Evolutionary conservation across 2,113 vertebrate species (phyloP).

Genomic region (Heterocephalus glaber): DNA sequence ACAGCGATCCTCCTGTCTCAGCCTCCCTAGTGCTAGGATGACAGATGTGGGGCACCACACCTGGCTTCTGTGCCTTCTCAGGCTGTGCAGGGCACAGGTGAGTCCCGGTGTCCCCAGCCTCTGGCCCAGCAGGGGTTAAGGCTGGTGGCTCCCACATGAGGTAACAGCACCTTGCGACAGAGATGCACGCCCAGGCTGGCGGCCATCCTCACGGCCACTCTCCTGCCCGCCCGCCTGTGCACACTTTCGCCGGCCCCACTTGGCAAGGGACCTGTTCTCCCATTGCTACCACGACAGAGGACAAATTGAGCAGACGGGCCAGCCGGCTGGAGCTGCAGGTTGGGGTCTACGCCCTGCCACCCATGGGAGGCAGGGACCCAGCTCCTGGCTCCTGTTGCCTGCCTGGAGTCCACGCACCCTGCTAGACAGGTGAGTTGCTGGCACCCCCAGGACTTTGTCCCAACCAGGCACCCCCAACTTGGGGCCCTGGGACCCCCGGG

Average conservation of each 20-base stretch:
- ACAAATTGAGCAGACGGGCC: not conserved
- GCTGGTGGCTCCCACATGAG: constrained; percentile 64
- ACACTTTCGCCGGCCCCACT: not conserved
- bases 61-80: not conserved
- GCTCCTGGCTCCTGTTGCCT: not conserved
- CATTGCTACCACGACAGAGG: not conserved
- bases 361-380: not conserved
- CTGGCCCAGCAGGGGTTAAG: constrained; percentile 74
- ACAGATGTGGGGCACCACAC: not conserved
- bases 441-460: rapidly evolving
- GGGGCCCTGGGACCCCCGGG: not conserved
- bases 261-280: not conserved
- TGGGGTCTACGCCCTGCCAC: not conserved
- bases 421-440: constrained; percentile 38
- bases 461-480: rapidly evolving
- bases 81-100: not conserved
- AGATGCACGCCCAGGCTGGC: constrained; percentile 32
- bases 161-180: constrained; percentile 64
- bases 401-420: not conserved
- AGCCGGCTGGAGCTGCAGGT: not conserved
- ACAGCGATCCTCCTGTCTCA: not conserved
- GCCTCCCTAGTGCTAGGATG: not conserved
- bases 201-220: not conserved
- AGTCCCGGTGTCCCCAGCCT: not conserved
- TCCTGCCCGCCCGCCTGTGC: not conserved